Conservation (phyloP, 2,797 vertebrate species). For the Pempheris klunzingeri region DNA sequence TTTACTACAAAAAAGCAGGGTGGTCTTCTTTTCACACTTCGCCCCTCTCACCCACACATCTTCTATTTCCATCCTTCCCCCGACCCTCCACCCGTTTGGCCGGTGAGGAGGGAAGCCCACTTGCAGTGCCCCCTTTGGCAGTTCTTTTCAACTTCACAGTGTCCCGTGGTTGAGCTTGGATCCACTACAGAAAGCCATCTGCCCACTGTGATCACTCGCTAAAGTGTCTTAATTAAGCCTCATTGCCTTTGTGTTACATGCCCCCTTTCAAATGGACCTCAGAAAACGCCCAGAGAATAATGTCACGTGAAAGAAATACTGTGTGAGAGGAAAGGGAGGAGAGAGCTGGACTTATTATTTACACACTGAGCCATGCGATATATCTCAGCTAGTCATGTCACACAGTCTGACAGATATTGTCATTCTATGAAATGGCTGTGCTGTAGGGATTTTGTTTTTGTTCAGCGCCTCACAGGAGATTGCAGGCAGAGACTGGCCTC, state of each 20-base stretch:
- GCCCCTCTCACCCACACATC: constrained; percentile 37
- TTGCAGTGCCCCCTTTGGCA: constrained; percentile 79
- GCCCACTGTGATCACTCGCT: constrained; percentile 82
- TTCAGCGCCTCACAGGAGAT: constrained; percentile 44
- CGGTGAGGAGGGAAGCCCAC: constrained; percentile 75
- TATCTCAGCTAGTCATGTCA: constrained; percentile 49
- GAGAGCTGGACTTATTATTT: constrained; percentile 35
- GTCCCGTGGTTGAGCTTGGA: constrained; percentile 81
- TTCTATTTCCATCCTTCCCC: constrained; percentile 43
- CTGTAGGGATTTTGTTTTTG: constrained; percentile 59
- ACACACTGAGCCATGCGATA: constrained; percentile 26
- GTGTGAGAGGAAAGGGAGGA: constrained; percentile 13
- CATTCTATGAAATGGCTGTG: constrained; percentile 41
- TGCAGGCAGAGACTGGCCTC: constrained; percentile 26
- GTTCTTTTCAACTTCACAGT: constrained; percentile 77
- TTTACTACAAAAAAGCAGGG: constrained; percentile 25
- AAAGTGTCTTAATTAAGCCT: constrained; percentile 86
- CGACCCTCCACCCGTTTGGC: constrained; percentile 66
- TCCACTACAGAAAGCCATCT: constrained; percentile 83
- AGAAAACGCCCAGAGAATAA: constrained; percentile 31
- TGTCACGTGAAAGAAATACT: constrained; percentile 14
- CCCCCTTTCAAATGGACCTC: constrained; percentile 53
- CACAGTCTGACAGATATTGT: constrained; percentile 60
- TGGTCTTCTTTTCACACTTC: constrained; percentile 34
- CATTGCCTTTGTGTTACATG: constrained; percentile 72